phyloP scores from a whole-genome alignment of 1,140 invertebrate genomes.

The Triops cancriformis region DNA sequence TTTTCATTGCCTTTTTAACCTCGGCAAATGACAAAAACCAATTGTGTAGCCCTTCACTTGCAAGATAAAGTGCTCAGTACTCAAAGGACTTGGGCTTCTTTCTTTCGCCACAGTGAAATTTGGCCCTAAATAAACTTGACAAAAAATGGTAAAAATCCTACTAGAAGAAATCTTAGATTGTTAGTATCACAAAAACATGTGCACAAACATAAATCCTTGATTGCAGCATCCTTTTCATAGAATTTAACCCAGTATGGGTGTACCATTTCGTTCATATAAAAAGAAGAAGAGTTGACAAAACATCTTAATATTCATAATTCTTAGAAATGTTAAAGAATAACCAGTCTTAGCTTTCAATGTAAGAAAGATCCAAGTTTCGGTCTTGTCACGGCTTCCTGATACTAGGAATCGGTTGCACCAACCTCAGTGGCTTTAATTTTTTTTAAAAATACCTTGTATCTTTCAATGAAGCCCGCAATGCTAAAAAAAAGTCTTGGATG shows the following conservation, averaged over 20 bases:
- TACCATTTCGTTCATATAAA: neutral
- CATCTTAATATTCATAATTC: neutral
- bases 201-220: neutral
- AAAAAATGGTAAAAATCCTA: neutral
- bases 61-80: conserved; percentile 6
- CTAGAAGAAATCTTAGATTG: neutral
- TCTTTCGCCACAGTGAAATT: neutral
- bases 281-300: neutral
- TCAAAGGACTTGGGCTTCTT: neutral
- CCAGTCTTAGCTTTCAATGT: neutral
- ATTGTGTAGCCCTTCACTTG: neutral
- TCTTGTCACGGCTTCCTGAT: neutral
- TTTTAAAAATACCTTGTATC: neutral
- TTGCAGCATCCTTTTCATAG: neutral
- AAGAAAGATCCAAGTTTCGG: neutral
- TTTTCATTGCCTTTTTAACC: neutral
- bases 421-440: too few species aligned
- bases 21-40: neutral
- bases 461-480: neutral
- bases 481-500: neutral
- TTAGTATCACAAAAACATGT: neutral
- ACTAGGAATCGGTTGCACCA: neutral
- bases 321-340: neutral
- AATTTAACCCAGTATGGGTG: neutral
- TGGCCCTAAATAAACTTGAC: neutral